These are phyloP conservation scores for Phorcus lineatus DNA, from an alignment of 2,888 invertebrate genomes.

Conservation along the genomic window DNA sequence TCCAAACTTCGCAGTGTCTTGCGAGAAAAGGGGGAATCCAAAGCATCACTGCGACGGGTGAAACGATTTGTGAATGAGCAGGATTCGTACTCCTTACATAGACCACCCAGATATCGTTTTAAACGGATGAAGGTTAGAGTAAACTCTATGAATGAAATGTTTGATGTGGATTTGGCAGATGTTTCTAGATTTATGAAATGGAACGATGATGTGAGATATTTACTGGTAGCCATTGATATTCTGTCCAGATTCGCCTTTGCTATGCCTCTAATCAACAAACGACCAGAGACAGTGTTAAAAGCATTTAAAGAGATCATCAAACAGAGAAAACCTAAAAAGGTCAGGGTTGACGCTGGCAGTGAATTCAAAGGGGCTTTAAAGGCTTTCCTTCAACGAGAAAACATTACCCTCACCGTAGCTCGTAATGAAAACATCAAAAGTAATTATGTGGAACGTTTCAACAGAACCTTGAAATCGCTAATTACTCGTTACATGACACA, in stretches of 20 bases:
- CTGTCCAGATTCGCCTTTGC: background rate
- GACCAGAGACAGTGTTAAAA: background rate
- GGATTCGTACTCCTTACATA: slow-evolving; percentile 4
- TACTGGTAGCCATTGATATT: slow-evolving; percentile 5
- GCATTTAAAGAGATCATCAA: slow-evolving; percentile 1
- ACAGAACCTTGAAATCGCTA: background rate
- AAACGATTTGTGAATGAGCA: background rate
- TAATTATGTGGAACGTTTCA: background rate
- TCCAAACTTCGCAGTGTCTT: background rate
- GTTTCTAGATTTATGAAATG: background rate
- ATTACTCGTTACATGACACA: slow-evolving; percentile 7
- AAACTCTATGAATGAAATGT: slow-evolving; percentile 11
- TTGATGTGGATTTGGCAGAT: slow-evolving; percentile 1
- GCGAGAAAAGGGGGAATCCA: no score
- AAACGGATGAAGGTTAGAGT: slow-evolving; percentile 14
- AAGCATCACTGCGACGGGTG: no score
- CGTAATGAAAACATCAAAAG: background rate
- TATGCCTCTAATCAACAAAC: background rate
- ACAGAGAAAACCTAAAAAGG: background rate
- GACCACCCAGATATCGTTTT: background rate
- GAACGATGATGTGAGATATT: background rate
- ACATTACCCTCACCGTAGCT: background rate
- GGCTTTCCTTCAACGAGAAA: background rate
- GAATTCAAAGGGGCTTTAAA: slow-evolving; percentile 6
- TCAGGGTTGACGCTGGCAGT: background rate